Evolutionary conservation across 2,113 vertebrate genomes (phyloP).

Genomic region (Aix galericulata): DNA sequence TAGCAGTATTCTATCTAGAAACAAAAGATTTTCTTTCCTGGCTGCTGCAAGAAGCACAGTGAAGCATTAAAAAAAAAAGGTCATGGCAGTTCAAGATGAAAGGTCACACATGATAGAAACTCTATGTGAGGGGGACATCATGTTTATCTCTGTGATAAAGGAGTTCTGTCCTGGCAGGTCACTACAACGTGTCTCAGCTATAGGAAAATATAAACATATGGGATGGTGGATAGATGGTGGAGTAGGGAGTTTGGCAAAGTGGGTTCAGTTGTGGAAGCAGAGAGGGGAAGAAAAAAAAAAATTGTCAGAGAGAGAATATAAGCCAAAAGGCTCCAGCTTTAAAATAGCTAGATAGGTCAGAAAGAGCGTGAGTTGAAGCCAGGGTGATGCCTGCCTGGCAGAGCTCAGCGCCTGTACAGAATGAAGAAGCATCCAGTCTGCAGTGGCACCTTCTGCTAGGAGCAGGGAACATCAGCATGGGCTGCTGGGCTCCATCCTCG

Average conservation of each 20-base stretch:
- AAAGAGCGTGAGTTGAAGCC: not conserved
- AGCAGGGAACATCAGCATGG: not conserved
- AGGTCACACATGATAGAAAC: slow-evolving; percentile 72
- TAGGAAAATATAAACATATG: slow-evolving; percentile 59
- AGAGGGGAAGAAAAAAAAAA: not conserved
- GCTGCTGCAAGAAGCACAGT: slow-evolving; percentile 57
- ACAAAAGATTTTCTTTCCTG: slow-evolving; percentile 79
- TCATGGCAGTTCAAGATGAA: slow-evolving; percentile 72
- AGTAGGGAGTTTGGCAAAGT: not conserved
- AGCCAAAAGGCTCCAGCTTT: not conserved
- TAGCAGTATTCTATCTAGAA: slow-evolving; percentile 55
- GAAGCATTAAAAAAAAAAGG: slow-evolving; percentile 63
- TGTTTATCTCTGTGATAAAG: slow-evolving; percentile 68
- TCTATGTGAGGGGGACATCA: slow-evolving; percentile 34
- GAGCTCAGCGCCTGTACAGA: not conserved
- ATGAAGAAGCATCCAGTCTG: not conserved
- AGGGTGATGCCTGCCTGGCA: not conserved
- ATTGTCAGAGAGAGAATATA: not conserved
- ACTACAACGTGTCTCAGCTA: not conserved
- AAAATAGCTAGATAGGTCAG: not conserved
- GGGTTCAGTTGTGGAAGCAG: not conserved
- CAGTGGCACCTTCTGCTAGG: not conserved
- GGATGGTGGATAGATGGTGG: not conserved
- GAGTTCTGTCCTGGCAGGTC: slow-evolving; percentile 63
- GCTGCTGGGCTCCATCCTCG: accelerated